phyloP scores from a whole-genome alignment of 1,140 invertebrate genomes.

The Leptoteleia sp. region DNA sequence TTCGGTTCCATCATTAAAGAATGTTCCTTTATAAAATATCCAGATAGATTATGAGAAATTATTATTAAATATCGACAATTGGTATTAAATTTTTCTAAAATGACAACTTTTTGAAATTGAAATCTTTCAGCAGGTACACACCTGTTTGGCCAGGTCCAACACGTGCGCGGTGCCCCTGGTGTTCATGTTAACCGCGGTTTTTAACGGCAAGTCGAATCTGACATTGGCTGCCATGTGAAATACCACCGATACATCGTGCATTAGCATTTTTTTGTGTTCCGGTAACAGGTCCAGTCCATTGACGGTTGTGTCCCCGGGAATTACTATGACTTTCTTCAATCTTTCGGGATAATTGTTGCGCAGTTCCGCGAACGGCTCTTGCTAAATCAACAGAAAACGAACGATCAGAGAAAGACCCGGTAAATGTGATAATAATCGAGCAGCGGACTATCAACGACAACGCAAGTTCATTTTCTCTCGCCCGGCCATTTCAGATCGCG shows the following conservation, averaged over 20 bases:
- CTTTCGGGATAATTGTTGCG: slow-evolving; percentile 74
- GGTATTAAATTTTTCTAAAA: no score
- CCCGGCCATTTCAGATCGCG: slow-evolving; percentile 11
- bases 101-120: no score
- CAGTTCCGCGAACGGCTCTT: slow-evolving; percentile 81
- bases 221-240: slow-evolving; percentile 96
- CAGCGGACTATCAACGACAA: neutral
- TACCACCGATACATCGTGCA: slow-evolving; percentile 87
- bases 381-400: slow-evolving; percentile 60
- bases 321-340: slow-evolving; percentile 77
- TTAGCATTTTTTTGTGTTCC: slow-evolving; percentile 81
- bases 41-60: no score
- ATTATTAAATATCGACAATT: no score
- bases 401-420: slow-evolving; percentile 12
- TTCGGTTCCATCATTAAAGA: no score
- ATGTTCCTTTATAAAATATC: no score
- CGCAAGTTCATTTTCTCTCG: slow-evolving; percentile 18
- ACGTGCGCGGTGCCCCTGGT: slow-evolving; percentile 79
- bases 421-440: slow-evolving; percentile 20
- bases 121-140: neutral
- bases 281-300: slow-evolving; percentile 83
- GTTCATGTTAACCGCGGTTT: slow-evolving; percentile 81
- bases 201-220: slow-evolving; percentile 81
- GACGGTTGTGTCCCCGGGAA: slow-evolving; percentile 78
- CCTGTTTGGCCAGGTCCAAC: slow-evolving; percentile 78